These are phyloP conservation scores for Candidula unifasciata DNA, from an alignment of 2,888 invertebrate species.

Conservation along the genomic window DNA sequence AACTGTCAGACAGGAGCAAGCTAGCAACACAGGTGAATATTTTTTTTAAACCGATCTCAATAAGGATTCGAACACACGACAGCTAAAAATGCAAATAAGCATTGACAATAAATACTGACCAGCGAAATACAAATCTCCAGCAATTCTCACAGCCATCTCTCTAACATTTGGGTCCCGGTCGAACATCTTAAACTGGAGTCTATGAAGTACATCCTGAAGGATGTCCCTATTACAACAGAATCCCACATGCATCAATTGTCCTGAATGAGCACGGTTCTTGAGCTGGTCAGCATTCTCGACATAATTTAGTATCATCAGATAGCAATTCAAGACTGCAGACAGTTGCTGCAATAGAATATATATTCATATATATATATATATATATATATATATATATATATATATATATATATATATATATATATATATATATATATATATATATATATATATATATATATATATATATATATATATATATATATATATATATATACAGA, in stretches of 20 bases:
- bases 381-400: too few species aligned
- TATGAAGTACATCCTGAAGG: constrained; percentile 8
- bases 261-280: background rate
- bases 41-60: too few species aligned
- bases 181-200: constrained; percentile 36
- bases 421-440: too few species aligned
- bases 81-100: too few species aligned
- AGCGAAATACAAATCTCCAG: constrained; percentile 21
- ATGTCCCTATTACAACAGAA: background rate
- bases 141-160: constrained; percentile 24
- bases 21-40: too few species aligned
- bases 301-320: background rate
- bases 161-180: constrained; percentile 26
- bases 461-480: too few species aligned
- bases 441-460: too few species aligned
- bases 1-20: too few species aligned
- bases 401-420: too few species aligned
- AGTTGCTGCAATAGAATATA: constrained; percentile 23
- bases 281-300: background rate
- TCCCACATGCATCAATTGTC: background rate
- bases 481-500: too few species aligned
- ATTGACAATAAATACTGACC: constrained; percentile 15
- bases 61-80: too few species aligned
- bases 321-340: constrained; percentile 12
- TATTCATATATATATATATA: too few species aligned